Conservation (phyloP, 2,888 invertebrate genomes). For the Acrobasis consociella region DNA sequence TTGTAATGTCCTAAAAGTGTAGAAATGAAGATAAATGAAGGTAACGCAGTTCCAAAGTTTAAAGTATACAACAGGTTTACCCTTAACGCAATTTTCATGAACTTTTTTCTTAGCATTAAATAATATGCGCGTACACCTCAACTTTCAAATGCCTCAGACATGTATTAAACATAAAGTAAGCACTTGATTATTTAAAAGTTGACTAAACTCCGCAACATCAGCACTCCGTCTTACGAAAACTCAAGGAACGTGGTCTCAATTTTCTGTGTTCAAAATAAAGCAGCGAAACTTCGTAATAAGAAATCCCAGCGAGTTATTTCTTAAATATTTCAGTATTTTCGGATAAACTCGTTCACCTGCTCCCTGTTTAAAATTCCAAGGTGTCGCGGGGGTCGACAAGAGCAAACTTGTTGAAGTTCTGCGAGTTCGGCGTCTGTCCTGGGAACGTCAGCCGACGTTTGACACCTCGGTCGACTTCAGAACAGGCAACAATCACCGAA, state of each 20-base stretch:
- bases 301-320: constrained; percentile 55
- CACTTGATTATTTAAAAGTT: constrained; percentile 26
- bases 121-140: neutral
- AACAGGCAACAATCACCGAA: constrained; percentile 56
- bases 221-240: constrained; percentile 33
- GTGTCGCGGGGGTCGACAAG: constrained; percentile 54
- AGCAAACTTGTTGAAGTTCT: constrained; percentile 57
- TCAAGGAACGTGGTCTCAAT: constrained; percentile 28
- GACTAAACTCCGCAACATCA: constrained; percentile 28
- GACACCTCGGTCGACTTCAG: constrained; percentile 56
- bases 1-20: neutral
- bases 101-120: neutral
- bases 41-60: neutral
- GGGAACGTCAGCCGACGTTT: constrained; percentile 54
- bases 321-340: constrained; percentile 62
- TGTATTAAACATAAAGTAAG: neutral
- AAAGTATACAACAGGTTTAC: neutral
- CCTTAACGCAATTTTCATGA: neutral
- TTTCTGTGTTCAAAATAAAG: constrained; percentile 32
- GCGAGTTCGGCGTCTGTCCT: constrained; percentile 47
- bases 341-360: constrained; percentile 66
- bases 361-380: constrained; percentile 72
- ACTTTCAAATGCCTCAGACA: neutral
- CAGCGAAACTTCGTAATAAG: constrained; percentile 49
- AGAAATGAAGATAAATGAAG: neutral